Evolutionary conservation across 2,113 vertebrate genomes (phyloP).

Genomic region (Alectura lathami): DNA sequence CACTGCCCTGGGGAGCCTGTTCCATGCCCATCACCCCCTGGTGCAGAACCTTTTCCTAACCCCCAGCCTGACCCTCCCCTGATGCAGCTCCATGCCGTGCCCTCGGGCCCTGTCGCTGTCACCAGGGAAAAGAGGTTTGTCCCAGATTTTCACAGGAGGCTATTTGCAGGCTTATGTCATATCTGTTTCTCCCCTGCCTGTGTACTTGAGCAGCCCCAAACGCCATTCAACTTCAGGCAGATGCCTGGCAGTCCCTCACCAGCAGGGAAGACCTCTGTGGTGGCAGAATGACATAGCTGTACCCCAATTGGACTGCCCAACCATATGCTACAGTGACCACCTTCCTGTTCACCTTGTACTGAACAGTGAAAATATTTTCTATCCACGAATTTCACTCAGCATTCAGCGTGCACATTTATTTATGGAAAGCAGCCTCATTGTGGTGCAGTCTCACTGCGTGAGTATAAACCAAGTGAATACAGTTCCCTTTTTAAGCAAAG

Average conservation of each 20-base stretch:
- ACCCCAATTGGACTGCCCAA: neutral
- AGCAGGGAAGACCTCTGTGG: neutral
- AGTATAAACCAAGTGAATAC: neutral
- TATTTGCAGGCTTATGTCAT: neutral
- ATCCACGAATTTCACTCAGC: neutral
- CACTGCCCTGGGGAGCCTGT: neutral
- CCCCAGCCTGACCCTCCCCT: neutral
- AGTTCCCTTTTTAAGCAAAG: neutral
- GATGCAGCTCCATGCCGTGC: neutral
- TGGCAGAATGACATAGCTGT: neutral
- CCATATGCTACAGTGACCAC: neutral
- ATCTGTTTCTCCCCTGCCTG: neutral
- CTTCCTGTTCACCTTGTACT: neutral
- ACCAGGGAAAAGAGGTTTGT: neutral
- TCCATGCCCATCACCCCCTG: neutral
- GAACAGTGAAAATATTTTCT: neutral
- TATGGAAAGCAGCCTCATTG: neutral
- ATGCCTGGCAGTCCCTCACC: neutral
- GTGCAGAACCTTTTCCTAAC: neutral
- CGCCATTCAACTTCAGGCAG: neutral
- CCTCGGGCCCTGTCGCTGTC: neutral
- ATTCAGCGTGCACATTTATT: neutral
- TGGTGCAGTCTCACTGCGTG: accelerated
- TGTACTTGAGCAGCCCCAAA: neutral
- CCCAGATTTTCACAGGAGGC: neutral